Percentiles rank a stretch among this genome's conserved stretches.
Conservation (phyloP, 2,113 vertebrate species). For the Hucho hucho region DNA sequence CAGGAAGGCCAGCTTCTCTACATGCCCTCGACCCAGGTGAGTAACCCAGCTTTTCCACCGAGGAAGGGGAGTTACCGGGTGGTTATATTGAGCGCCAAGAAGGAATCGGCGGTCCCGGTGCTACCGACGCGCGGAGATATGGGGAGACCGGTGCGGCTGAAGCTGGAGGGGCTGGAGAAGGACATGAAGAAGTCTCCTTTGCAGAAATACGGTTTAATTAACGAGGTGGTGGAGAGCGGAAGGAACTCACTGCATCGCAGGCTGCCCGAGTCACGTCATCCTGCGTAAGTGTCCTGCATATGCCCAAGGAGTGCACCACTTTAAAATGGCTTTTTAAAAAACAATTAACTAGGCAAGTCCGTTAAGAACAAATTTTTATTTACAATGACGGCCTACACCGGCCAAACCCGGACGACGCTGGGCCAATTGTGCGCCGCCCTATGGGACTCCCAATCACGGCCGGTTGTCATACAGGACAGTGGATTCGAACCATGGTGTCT, state of each 20-base stretch:
- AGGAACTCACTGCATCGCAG: slow-evolving; percentile 69
- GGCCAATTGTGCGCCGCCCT: no score
- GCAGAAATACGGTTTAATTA: slow-evolving; percentile 68
- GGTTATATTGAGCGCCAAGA: slow-evolving; percentile 63
- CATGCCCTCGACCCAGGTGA: slow-evolving; percentile 60
- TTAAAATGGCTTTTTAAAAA: slow-evolving; percentile 54
- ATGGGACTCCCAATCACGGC: no score
- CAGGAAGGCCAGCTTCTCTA: slow-evolving; percentile 83
- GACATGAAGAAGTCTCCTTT: slow-evolving; percentile 41
- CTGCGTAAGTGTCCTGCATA: slow-evolving; percentile 76
- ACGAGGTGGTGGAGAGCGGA: slow-evolving; percentile 69
- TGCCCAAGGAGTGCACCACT: neutral
- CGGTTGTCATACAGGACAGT: no score
- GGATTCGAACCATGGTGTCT: no score
- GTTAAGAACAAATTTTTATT: no score
- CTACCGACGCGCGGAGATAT: slow-evolving; percentile 24
- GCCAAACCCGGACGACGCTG: no score
- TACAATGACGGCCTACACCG: no score
- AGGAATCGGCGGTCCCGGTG: neutral
- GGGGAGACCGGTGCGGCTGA: slow-evolving; percentile 12
- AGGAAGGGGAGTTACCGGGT: slow-evolving; percentile 75
- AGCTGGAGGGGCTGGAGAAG: slow-evolving; percentile 27
- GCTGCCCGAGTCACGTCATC: slow-evolving; percentile 80
- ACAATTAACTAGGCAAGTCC: no score
- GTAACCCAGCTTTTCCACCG: slow-evolving; percentile 60